Percentiles rank a stretch among this genome's conserved stretches.
phyloP scores from a whole-genome alignment of 35 echinoderm and acorn worm species.

The Strongylocentrotus purpuratus region DNA sequence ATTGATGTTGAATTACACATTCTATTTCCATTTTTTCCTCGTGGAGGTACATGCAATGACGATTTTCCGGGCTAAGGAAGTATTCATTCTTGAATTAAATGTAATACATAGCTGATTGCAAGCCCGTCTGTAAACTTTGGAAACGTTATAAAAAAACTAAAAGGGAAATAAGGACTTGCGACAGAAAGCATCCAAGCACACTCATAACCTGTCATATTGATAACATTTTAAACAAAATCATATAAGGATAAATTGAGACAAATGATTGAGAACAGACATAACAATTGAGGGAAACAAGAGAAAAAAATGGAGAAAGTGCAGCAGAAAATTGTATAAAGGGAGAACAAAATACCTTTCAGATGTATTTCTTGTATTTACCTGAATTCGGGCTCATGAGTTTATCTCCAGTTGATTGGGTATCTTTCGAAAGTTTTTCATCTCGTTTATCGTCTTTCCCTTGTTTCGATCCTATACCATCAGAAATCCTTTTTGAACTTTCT shows the following conservation, averaged over 20 bases:
- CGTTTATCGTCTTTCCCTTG: not conserved
- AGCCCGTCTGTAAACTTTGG: too few species aligned
- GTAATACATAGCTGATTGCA: too few species aligned
- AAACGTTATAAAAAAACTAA: too few species aligned
- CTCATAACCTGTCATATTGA: too few species aligned
- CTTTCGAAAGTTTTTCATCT: not conserved
- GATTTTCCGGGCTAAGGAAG: not conserved
- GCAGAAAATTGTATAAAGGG: not conserved
- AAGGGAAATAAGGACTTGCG: too few species aligned
- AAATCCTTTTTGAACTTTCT: not conserved
- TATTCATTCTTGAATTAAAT: too few species aligned
- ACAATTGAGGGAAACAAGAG: not conserved
- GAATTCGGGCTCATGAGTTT: slow-evolving; percentile 8
- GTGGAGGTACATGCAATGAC: not conserved
- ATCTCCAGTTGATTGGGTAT: not conserved
- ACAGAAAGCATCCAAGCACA: too few species aligned
- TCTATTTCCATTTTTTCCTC: not conserved
- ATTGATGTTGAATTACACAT: not conserved
- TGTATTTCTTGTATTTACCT: not conserved
- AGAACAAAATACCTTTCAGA: not conserved
- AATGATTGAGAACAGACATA: not conserved
- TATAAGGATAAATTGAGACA: not conserved
- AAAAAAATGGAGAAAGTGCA: not conserved
- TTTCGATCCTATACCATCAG: not conserved
- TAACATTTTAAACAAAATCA: not conserved